Evolutionary conservation across 1,140 invertebrate genomes (phyloP), one percentile per base, ranked within the genome.

Genomic region (Laodelphax striatellus): DNA sequence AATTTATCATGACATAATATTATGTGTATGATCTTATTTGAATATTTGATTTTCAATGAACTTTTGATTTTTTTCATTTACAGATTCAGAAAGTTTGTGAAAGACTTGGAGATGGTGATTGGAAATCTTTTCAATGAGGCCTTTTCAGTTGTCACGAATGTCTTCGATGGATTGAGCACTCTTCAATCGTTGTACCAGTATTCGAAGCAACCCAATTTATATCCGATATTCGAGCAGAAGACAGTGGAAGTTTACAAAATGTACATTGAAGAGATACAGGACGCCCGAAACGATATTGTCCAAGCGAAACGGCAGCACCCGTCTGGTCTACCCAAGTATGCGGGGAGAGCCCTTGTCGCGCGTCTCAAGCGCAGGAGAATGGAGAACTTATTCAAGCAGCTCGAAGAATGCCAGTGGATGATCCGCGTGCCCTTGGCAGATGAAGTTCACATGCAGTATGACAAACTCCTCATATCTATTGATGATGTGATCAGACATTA

Each of bases 241-340:
- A 86, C 83, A 60, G 73, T 75, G 43, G 67, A 89, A 76, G 79
- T 90, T 2, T 92, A 87, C 79, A 76, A 79, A 21, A 79, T 90
- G 71, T 89, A 93, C 67, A 80, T 80, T 58, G 77, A 84, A n/a
- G 87, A 92, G 67, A 82, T 93, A 31, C 82, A 87, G 61, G 77
- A 78, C 4, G 80, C 82, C 0, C 87, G 90, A 67, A 80, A 84
- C 58, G 82, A 87, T 57, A 73, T 91, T 58, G 74, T 87, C 1
- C 69, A 78, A 21, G 81, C 83, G 53, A 77, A 78, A 1, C 75
- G 83, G 28, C 72, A 80, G 28, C 78, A 84, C 55, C 77, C 84
- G 0, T 76, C 81, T 0, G 78, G 80, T 17, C 74, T 86, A 62
- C 86, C 89, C 0, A 79, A 81, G 21, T 86, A 80, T 69, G 78